Conservation (phyloP, 2,113 vertebrate species). For the Mus musculus region GRCm39 chr10:38997501-38998000, state of each 20-base stretch:
- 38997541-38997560: not conserved
- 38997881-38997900: conserved; percentile 16
- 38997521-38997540: conserved; percentile 34
- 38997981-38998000: conserved; percentile 7
- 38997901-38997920: not conserved
- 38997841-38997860: not conserved
- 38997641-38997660: not conserved
- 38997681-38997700: not conserved
- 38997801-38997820: conserved; percentile 4
- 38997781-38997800: not conserved
- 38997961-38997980: conserved; percentile 4
- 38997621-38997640: not conserved
- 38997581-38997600: not conserved
- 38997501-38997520: not conserved
- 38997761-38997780: not conserved
- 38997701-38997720: not conserved
- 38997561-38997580: not conserved
- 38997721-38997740: not conserved
- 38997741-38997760: not conserved
- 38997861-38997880: not conserved
- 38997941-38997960: not conserved
- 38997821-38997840: conserved; percentile 4
- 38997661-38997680: not conserved
- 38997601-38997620: not conserved
- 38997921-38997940: conserved; percentile 21